These are phyloP conservation scores for Sphaeridia pumilis DNA, from an alignment of 2,888 invertebrate genomes.

Conservation along the genomic window DNA sequence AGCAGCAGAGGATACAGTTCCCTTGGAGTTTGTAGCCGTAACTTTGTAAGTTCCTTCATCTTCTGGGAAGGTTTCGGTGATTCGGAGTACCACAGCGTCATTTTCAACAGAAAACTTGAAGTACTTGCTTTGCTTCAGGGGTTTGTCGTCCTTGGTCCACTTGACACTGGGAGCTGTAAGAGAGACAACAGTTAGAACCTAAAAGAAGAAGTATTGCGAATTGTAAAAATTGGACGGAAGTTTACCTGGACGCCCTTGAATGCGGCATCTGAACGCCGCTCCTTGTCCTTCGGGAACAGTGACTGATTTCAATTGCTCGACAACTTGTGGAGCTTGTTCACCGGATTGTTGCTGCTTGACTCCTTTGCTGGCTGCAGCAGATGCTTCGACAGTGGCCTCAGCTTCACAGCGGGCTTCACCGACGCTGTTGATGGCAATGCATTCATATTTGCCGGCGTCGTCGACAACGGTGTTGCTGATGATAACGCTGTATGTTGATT, in stretches of 20 bases:
- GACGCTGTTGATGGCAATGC: slow-evolving; percentile 85
- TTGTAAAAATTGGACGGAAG: background rate
- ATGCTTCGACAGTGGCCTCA: slow-evolving; percentile 63
- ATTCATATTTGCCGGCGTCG: slow-evolving; percentile 86
- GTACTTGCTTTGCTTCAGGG: slow-evolving; percentile 91
- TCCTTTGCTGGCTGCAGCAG: slow-evolving; percentile 48
- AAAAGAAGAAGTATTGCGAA: background rate
- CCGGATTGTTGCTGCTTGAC: slow-evolving; percentile 38
- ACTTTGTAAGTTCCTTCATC: slow-evolving; percentile 97
- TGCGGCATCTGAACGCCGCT: slow-evolving; percentile 78
- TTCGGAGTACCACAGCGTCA: slow-evolving; percentile 72
- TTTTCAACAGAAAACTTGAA: slow-evolving; percentile 91
- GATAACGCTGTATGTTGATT: slow-evolving; percentile 73
- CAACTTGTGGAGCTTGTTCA: slow-evolving; percentile 66
- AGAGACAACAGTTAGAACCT: too few species aligned
- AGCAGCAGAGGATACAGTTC: slow-evolving; percentile 62
- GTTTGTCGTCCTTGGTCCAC: slow-evolving; percentile 85
- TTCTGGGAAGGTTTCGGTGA: slow-evolving; percentile 94
- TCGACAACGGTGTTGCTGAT: slow-evolving; percentile 80
- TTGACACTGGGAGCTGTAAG: slow-evolving; percentile 65
- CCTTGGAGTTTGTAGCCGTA: slow-evolving; percentile 46
- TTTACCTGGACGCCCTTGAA: slow-evolving; percentile 59
- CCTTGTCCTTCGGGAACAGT: slow-evolving; percentile 84
- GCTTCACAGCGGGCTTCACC: slow-evolving; percentile 92
- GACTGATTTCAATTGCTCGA: slow-evolving; percentile 73